Base-by-base conservation (phyloP, 2,113 vertebrate species). In the Lepus americanus region DNA sequence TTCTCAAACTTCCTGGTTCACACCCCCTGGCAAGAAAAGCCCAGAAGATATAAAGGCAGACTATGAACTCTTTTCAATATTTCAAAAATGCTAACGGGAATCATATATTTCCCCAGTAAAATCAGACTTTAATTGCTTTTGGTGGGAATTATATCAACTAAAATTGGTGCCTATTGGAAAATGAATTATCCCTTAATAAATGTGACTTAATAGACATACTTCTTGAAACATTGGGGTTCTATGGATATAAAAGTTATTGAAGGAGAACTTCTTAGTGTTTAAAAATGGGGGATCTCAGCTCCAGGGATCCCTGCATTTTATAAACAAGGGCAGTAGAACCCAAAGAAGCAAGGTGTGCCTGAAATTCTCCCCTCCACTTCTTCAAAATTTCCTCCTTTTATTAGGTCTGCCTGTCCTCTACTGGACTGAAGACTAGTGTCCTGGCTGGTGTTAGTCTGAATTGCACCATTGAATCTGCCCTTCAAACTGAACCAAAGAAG, bases 131-230 rank as follows among this genome's bases (percentile, higher is more conserved):
- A 96, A 97, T 96, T 95, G 94, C 93, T 94, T 96, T 95, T 89
- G 89, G 91, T 97, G 94, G 95, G 91, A 96, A 97, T 94, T 90
- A 83, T 86, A 91, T 86, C 93, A 96, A 96, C 86, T 95, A 89
- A 97, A 97, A 94, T 87, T 22, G 27, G 31, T 91, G 88, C 94
- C 97, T 97, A 97, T 95, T 96, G 95, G 95, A 96, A 97, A 97
- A 86, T 86, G 79, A 89, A 97, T 95, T 91, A 91, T 95, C 63
- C 86, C 44, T 86, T 92, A 84, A 91, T 95, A 89, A 92, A 93
- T 79, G 33, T 86, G 69, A 27, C 27, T 84, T 90, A 63, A 69
- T 88, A 76, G 89, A 77, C 20, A 70, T 92, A 92, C 16, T 61
- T 76, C 31, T 72, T 23, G 86, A 90, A 85, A 91, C 8, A 72